Base-by-base conservation (phyloP, 2,888 invertebrate species). In the Tenthredo livida region DNA sequence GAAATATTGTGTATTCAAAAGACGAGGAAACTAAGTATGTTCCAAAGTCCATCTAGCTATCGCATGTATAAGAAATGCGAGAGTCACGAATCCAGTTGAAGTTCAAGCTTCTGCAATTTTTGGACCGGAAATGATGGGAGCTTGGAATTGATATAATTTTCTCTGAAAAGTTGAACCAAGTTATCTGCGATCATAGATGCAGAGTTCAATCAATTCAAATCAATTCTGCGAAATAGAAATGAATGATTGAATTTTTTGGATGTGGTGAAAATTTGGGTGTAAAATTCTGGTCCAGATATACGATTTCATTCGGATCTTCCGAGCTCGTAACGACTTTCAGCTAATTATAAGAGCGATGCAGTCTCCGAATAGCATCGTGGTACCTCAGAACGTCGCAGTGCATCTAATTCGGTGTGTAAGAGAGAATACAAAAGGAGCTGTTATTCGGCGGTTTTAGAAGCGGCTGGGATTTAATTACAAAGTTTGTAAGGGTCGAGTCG, bases 321-420 rank as follows among this genome's bases (percentile, higher is more conserved):
- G 43, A 43, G n/a, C 72, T 72, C 10, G 40, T 43, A 29, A 72
- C n/a, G 72, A 72, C 43, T 43, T 7, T 43, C 72, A 43, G 72
- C 72, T 73, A 73, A 73, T 73, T 73, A 73, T 73, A 73, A 73
- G 72, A 73, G 43, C 40, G 43, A 73, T 73, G 43, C 43, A 43
- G 72, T 73, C 72, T 73, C 43, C 72, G 72, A 73, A 73, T 73
- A 73, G 72, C 40, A 73, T 43, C 40, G 10, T n/a, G 10, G 72
- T 73, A 43, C 72, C 40, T 43, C 12, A 73, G n/a, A 37, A 73
- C 72, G 21, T 37, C 72, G 72, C 5, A 70, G 70, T 40, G 72
- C 15, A 33, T 29, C 43, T 43, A 43, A 72, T 73, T 73, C 72
- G 72, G 43, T 73, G 43, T 43, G 33, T 17, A 50, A 17, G 75